phyloP scores from a whole-genome alignment of 2,113 vertebrate genomes.

The Egretta garzetta region DNA sequence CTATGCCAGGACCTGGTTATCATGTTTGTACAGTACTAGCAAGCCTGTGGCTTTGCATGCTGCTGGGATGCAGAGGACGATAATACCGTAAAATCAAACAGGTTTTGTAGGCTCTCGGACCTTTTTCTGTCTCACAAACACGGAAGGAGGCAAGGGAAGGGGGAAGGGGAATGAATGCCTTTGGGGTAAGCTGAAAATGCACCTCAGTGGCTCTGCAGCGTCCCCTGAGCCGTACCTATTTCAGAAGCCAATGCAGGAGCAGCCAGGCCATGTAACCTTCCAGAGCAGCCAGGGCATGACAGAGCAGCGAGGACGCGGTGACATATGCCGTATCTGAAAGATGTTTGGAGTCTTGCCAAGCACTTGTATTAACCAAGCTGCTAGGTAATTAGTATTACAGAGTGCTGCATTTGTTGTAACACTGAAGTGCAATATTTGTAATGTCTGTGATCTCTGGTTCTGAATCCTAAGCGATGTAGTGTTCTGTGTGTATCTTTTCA shows the following conservation, averaged over 20 bases:
- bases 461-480: not conserved
- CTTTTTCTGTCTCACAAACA: not conserved
- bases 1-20: not conserved
- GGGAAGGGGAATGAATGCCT: not conserved
- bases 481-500: not conserved
- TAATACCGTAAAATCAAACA: not conserved
- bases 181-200: not conserved
- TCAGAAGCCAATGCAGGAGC: not conserved
- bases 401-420: not conserved
- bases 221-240: not conserved
- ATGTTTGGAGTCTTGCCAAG: not conserved
- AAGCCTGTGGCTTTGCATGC: not conserved
- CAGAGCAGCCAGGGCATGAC: accelerated
- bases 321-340: not conserved
- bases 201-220: not conserved
- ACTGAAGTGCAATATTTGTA: not conserved
- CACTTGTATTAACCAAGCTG: not conserved
- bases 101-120: not conserved
- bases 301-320: not conserved
- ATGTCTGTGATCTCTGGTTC: not conserved
- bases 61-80: not conserved
- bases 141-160: not conserved
- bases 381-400: not conserved
- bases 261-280: not conserved
- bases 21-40: not conserved